Base-by-base conservation (phyloP, 2,113 vertebrate genomes). In the Lycaon pictus region DNA sequence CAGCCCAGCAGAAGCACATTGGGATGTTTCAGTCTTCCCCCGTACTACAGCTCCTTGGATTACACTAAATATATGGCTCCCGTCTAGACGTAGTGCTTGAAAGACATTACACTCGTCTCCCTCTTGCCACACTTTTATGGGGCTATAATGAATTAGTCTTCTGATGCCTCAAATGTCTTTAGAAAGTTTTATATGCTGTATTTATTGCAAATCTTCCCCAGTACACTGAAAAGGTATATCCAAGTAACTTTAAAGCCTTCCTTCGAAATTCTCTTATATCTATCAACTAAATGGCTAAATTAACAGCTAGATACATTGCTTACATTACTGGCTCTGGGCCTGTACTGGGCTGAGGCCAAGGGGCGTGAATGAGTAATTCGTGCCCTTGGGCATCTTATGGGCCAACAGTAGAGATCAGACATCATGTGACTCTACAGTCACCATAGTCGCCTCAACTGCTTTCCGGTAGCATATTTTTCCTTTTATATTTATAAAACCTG, bases 201-300 rank as follows among this genome's bases (percentile, higher is more conserved):
- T 85, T 96, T 62, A 93, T 56, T 93, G 17, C 37, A 94, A 56
- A 79, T 88, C 63, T 92, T 71, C 48, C 62, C 48, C 58, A 8
- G 23, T 79, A 82, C 15, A 76, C 8, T 79, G 69, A 51, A 55
- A 97, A 96, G 67, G 48, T 48, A 25, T 81, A 35, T 72, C 16
- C 15, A 32, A 88, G 71, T 56, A 85, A 51, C 69, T 84, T 84
- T 55, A 43, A 48, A 83, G 56, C 25, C 17, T 87, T 88, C 60
- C 13, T 96, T 84, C 63, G 53, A 65, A 92, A 62, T 97, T 95
- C 25, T 85, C 20, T 94, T 22, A 63, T 43, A 92, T 96, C 69
- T 29, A 82, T 90, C 86, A 90, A 95, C 23, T 76, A 88, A 92
- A 90, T 77, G 84, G 87, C 63, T 80, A 91, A 96, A 93, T 93